Percentiles rank a stretch among this genome's conserved stretches.
These are phyloP conservation scores for Patiria pectinifera DNA, from an alignment of 53 echinoderm and acorn worm species.

Conservation along the genomic window DNA sequence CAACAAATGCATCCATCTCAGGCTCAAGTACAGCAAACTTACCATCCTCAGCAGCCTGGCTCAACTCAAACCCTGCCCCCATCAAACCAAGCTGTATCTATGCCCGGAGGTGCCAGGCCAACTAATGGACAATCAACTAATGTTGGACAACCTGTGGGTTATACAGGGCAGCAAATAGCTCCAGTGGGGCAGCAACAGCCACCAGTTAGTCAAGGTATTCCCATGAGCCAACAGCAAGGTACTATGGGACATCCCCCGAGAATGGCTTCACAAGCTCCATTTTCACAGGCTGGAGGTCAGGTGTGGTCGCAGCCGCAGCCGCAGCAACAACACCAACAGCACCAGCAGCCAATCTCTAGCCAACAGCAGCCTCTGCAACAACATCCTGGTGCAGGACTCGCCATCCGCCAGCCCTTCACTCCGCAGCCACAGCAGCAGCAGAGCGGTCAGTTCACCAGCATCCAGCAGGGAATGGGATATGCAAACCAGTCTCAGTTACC, in stretches of 20 bases:
- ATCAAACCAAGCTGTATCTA: background rate
- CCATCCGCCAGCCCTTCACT: slow-evolving; percentile 19
- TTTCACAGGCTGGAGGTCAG: slow-evolving; percentile 42
- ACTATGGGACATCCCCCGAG: slow-evolving; percentile 37
- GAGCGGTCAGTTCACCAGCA: slow-evolving; percentile 6
- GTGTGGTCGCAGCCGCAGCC: slow-evolving; percentile 19
- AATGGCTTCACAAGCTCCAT: slow-evolving; percentile 14
- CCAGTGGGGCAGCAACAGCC: slow-evolving; percentile 6
- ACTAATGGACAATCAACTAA: background rate
- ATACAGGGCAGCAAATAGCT: background rate
- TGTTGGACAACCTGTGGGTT: slow-evolving; percentile 21
- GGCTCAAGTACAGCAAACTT: slow-evolving; percentile 24
- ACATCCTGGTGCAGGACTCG: slow-evolving; percentile 2
- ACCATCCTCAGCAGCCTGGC: slow-evolving; percentile 34
- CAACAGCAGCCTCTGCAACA: slow-evolving; percentile 58
- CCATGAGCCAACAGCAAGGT: background rate
- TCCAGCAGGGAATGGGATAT: slow-evolving; percentile 13
- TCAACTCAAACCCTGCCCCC: slow-evolving; percentile 24
- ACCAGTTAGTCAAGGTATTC: background rate
- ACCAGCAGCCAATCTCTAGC: slow-evolving; percentile 27
- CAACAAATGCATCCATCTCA: slow-evolving; percentile 38
- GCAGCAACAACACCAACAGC: background rate
- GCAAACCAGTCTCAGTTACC: slow-evolving; percentile 44
- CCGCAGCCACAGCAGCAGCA: slow-evolving; percentile 53
- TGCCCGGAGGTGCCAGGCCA: background rate